Base-by-base conservation (phyloP, 2,797 vertebrate genomes). In the Falco cherrug region DNA sequence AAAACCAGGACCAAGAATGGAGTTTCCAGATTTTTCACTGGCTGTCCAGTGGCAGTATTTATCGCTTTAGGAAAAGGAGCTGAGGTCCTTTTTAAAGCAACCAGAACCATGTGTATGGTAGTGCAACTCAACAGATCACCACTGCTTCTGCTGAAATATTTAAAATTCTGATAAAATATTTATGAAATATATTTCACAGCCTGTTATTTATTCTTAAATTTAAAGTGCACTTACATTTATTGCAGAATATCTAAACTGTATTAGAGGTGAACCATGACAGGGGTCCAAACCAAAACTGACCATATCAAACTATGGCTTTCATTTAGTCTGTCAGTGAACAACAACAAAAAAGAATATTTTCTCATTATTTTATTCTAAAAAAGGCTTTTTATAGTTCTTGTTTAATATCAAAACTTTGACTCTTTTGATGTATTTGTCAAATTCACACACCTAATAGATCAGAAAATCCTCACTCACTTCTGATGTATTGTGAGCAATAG, bases 21-120 rank as follows among this genome's bases (percentile, higher is more conserved):
- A 89, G 85, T 92, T 87, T 91, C n/a, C 29, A 54, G 18, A 43
- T 77, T 90, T 95, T 91, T 85, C 75, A 39, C 29, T 90, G 73
- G 9, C 51, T 86, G 13, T 56, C 43, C 47, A 21, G 50, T 84
- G 87, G 37, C 63, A 96, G 20, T 94, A 89, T 94, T 90, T 80
- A 43, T 87, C 68, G 87, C 56, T 75, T 70, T 24, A 74, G 68
- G n/a, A 89, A 87, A 81, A 78, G 35, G 33, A 80, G 17, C 61
- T 76, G 57, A 96, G 48, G 16, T 90, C 53, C 29, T 61, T 91
- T 95, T 84, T 79, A 94, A 93, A 90, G 64, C 69, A 96, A 94
- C 63, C 28, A 95, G 70, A 93, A 86, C 81, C 90, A 94, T 69
- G 75, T 86, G 73, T 84, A 65, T 3, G 3, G 63, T 50, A 57